Percentiles rank a stretch among this genome's conserved stretches.
Evolutionary conservation across 1,140 invertebrate species (phyloP).

Genomic region (Oreohelix idahoensis): DNA sequence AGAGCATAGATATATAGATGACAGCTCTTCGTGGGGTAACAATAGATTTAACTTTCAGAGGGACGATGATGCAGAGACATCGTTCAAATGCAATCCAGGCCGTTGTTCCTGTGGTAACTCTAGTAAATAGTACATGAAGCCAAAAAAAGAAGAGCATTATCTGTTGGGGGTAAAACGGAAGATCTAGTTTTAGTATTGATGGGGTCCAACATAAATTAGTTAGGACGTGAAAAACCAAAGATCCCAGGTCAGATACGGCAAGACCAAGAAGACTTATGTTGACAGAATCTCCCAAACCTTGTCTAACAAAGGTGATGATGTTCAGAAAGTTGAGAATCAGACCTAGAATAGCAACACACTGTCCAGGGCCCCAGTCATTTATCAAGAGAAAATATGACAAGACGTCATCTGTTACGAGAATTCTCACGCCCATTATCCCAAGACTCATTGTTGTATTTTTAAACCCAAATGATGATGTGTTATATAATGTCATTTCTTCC

Average conservation of each 20-base stretch:
- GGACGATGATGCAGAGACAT: neutral
- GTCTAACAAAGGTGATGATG: neutral
- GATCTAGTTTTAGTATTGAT: neutral
- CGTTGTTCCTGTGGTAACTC: neutral
- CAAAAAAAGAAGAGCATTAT: neutral
- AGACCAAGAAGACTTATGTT: constrained; percentile 16
- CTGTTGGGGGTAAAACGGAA: neutral
- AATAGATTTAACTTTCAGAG: neutral
- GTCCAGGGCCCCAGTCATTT: neutral
- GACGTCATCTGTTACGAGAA: too few relatives aligned
- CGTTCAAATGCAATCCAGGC: constrained; percentile 4
- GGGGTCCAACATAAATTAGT: neutral
- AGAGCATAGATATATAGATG: neutral
- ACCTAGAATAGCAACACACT: neutral
- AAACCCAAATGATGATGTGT: too few relatives aligned
- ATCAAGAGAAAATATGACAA: neutral
- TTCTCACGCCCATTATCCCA: too few relatives aligned
- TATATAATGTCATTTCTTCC: too few relatives aligned
- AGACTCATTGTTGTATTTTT: too few relatives aligned
- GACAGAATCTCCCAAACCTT: neutral
- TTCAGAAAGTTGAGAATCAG: neutral
- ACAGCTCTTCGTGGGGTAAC: neutral
- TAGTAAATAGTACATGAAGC: neutral
- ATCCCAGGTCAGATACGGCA: neutral
- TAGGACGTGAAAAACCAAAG: neutral